Percentiles rank a stretch among this genome's conserved stretches.
Conservation (phyloP, 2,797 vertebrate genomes). For the Vultur gryphus region DNA sequence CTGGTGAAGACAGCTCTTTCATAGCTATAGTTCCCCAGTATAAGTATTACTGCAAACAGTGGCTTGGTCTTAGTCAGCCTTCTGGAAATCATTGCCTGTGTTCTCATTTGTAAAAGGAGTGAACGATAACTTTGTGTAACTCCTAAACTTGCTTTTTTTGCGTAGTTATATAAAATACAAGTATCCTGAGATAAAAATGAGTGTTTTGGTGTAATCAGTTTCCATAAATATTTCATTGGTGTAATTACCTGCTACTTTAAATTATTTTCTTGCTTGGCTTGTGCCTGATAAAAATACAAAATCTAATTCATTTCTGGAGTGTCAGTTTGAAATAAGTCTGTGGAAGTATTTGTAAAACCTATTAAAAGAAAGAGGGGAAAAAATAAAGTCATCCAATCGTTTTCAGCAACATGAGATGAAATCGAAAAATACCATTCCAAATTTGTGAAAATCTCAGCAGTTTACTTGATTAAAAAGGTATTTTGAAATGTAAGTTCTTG, state of each 20-base stretch:
- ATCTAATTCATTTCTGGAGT: slow-evolving; percentile 19
- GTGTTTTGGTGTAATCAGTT: slow-evolving; percentile 55
- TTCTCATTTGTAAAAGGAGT: neutral
- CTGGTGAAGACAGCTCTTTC: neutral
- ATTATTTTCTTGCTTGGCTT: slow-evolving; percentile 50
- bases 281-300: slow-evolving; percentile 56
- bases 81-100: neutral
- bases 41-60: neutral
- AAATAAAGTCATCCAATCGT: neutral
- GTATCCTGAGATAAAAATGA: slow-evolving; percentile 44
- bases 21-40: neutral
- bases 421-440: neutral
- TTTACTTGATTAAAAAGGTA: slow-evolving; percentile 4
- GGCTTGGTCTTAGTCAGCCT: neutral
- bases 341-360: neutral
- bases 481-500: slow-evolving; percentile 13
- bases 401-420: neutral
- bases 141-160: neutral
- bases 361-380: neutral
- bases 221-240: slow-evolving; percentile 73
- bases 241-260: slow-evolving; percentile 67
- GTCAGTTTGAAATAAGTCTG: neutral
- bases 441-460: neutral
- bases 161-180: slow-evolving; percentile 16
- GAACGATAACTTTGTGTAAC: neutral